phyloP scores from a whole-genome alignment of 2,888 invertebrate genomes.

The Eupithecia tripunctaria region DNA sequence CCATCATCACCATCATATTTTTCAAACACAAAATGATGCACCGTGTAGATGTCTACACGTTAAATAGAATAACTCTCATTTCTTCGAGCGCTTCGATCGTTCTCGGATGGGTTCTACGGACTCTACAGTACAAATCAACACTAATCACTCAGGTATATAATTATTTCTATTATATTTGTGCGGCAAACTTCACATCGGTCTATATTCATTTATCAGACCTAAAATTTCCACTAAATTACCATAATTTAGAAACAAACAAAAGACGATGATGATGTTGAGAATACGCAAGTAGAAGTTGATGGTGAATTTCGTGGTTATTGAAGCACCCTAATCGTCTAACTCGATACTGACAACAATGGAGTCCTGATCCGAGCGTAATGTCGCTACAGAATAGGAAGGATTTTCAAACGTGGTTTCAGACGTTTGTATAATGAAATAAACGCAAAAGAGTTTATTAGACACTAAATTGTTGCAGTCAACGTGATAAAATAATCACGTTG shows the following conservation, averaged over 20 bases:
- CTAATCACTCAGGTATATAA: not conserved
- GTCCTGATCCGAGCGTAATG: slow-evolving; percentile 71
- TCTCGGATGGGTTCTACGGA: not conserved
- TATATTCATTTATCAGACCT: not conserved
- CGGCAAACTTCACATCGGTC: not conserved
- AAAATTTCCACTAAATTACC: not conserved
- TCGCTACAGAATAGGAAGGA: slow-evolving; percentile 75
- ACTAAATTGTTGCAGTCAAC: too few relatives aligned
- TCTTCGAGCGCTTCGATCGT: not conserved
- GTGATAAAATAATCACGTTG: slow-evolving; percentile 72
- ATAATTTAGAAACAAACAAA: not conserved
- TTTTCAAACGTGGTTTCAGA: slow-evolving; percentile 68
- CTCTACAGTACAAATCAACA: not conserved
- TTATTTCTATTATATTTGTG: not conserved
- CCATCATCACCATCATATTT: too few relatives aligned
- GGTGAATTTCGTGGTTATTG: slow-evolving; percentile 56
- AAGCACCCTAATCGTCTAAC: slow-evolving; percentile 74
- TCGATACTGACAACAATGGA: slow-evolving; percentile 72
- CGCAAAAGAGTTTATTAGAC: too few relatives aligned
- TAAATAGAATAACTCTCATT: not conserved
- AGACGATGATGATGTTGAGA: not conserved
- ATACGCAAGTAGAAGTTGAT: not conserved
- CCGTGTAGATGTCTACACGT: not conserved
- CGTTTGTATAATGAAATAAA: slow-evolving; percentile 56
- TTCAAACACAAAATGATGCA: too few relatives aligned